Base-by-base conservation (phyloP, 2,797 vertebrate genomes). In the Pipistrellus kuhlii region DNA sequence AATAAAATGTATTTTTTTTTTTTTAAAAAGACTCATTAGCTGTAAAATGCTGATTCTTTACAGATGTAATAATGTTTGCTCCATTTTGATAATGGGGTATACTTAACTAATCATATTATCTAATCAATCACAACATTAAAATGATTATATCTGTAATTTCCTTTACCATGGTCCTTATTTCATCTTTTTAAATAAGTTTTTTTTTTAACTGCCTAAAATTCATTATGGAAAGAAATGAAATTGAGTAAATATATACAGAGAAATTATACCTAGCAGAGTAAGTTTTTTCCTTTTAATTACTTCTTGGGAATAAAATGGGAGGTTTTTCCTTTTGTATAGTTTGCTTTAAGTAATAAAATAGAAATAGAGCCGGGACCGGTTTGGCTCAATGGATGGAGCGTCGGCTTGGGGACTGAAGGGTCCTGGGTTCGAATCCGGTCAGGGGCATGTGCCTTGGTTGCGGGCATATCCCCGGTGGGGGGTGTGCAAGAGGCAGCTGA, bases 91-190 rank as follows among this genome's bases (percentile, higher is more conserved):
- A 75, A 77, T 11, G 17, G 17, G 71, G 71, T 32, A 55, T 55
- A 81, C 25, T 75, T 81, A 84, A 59, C 53, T 86, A 87, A 88
- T 68, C 14, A 21, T 75, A 69, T 53, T 94, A 18, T 68, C n/a
- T 93, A 25, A 89, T 64, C 44, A 78, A 30, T 91, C 41, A 53
- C 57, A 91, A 32, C n/a, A 95, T 57, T 78, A 73, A 35, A 91
- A 80, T 69, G 66, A 80, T 25, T n/a, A 2, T 80, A 76, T 87
- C 21, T 80, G 1, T 55, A 82, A 85, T 82, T 75, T 78, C 18
- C 88, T 88, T 72, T 85, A 91, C 25, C 21, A 30, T 4, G 25
- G 25, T 59, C 55, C 35, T 78, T 75, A 80, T 44, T 84, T 73
- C 23, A 55, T 17, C n/a, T 62, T 88, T 59, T 68, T 73, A 38